phyloP scores from a whole-genome alignment of 2,888 invertebrate genomes.

The Dexiosoma caninum region DNA sequence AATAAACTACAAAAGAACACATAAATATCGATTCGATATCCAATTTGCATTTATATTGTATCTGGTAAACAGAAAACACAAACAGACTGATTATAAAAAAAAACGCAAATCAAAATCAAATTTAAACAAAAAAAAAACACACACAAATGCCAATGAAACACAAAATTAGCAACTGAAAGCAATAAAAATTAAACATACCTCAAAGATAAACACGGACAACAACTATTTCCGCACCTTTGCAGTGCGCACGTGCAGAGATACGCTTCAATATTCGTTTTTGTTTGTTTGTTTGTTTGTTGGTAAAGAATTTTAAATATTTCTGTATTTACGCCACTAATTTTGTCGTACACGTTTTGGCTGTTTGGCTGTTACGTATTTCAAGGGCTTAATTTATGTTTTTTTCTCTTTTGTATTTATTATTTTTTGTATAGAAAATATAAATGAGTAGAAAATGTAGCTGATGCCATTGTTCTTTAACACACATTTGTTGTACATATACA shows the following conservation, averaged over 20 bases:
- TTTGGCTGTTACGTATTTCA: too few species aligned
- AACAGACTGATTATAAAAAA: neutral
- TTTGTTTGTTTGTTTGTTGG: neutral
- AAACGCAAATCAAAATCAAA: neutral
- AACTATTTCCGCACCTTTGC: constrained; percentile 55
- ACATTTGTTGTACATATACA: too few species aligned
- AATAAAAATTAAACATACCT: neutral
- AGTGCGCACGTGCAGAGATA: constrained; percentile 48
- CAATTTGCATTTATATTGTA: constrained; percentile 35
- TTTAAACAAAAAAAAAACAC: neutral
- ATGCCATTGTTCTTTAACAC: too few species aligned
- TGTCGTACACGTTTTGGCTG: too few species aligned
- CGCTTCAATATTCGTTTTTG: constrained; percentile 47
- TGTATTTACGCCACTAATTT: too few species aligned
- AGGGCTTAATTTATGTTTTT: neutral
- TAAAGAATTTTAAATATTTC: constrained; percentile 20
- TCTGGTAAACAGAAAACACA: constrained; percentile 6
- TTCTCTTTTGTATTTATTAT: too few species aligned
- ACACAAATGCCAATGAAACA: neutral
- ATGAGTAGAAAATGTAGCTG: too few species aligned
- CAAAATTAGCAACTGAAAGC: constrained; percentile 23
- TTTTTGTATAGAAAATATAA: too few species aligned
- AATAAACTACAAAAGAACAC: constrained; percentile 9
- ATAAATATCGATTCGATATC: constrained; percentile 48
- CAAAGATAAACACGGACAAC: constrained; percentile 38